These are phyloP conservation scores for Alethe castanea DNA, from an alignment of 2,113 vertebrate genomes.

Conservation along the genomic window DNA sequence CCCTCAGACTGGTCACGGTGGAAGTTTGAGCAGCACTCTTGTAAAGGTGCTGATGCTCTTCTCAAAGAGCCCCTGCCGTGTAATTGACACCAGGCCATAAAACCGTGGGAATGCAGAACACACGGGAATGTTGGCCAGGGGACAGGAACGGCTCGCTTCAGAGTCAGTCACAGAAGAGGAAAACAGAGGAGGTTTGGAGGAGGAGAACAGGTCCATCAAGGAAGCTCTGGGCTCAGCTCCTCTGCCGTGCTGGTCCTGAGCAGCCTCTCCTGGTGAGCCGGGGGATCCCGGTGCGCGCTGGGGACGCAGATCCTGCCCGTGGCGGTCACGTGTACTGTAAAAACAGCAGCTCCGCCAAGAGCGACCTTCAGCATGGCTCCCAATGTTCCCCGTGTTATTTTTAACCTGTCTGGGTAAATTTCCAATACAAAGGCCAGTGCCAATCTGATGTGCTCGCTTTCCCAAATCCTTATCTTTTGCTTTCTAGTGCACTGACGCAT, in stretches of 20 bases:
- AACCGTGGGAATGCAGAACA: neutral
- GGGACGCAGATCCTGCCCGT: neutral
- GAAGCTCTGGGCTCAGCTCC: neutral
- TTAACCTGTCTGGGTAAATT: slow-evolving; percentile 49
- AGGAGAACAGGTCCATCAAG: neutral
- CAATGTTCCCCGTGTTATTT: neutral
- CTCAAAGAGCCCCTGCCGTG: accelerated
- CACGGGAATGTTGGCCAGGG: neutral
- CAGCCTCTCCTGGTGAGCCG: accelerated
- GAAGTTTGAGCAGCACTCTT: accelerated
- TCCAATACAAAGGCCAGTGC: slow-evolving; percentile 14
- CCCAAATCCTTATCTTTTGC: slow-evolving; percentile 44
- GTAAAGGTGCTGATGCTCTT: neutral
- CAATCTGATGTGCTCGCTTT: neutral
- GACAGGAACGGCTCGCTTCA: neutral
- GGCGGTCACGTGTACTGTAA: neutral
- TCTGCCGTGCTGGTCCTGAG: neutral
- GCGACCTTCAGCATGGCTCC: slow-evolving; percentile 42
- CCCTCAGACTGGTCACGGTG: accelerated
- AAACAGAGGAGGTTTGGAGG: too few species aligned
- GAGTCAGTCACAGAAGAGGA: neutral
- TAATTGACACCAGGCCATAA: neutral
- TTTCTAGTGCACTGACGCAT: slow-evolving; percentile 31
- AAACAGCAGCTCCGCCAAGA: neutral
- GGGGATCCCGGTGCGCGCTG: neutral